Conservation (phyloP, 2,113 vertebrate genomes). For the Perccottus glenii region DNA sequence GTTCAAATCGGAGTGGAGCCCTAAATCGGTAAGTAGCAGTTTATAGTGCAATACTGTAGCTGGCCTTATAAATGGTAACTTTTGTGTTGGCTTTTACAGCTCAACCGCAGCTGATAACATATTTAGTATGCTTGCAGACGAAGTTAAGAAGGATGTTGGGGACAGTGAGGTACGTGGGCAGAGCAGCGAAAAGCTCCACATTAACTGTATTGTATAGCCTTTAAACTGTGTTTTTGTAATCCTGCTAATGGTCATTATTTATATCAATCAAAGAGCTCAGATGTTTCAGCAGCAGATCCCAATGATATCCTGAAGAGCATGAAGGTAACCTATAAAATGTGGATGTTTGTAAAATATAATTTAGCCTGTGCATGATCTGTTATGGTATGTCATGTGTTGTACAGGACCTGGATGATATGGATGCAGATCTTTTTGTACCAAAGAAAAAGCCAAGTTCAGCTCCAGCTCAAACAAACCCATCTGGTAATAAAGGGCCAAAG, state of each 20-base stretch:
- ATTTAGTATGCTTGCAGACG: conserved; percentile 74
- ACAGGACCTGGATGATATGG: conserved; percentile 87
- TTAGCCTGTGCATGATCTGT: neutral
- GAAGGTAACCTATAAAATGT: conserved; percentile 70
- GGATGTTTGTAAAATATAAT: neutral
- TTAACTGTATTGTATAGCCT: neutral
- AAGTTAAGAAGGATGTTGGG: conserved; percentile 71
- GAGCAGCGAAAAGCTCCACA: neutral
- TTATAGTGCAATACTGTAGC: neutral
- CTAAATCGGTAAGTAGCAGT: conserved; percentile 21
- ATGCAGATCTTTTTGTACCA: conserved; percentile 81
- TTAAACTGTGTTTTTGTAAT: neutral
- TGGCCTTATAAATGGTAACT: neutral
- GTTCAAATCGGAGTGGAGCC: conserved; percentile 8
- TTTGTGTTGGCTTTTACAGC: conserved; percentile 51
- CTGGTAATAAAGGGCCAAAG: conserved; percentile 43
- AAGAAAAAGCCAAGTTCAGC: conserved; percentile 72
- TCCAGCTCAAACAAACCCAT: conserved; percentile 64
- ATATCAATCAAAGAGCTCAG: conserved; percentile 39
- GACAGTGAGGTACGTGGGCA: conserved; percentile 41
- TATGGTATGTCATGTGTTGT: neutral
- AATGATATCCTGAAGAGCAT: conserved; percentile 77
- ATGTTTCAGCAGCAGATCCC: conserved; percentile 74
- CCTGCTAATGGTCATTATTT: neutral
- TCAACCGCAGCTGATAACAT: conserved; percentile 75